Conservation (phyloP, 2,113 vertebrate genomes). For the Erinaceus europaeus region DNA sequence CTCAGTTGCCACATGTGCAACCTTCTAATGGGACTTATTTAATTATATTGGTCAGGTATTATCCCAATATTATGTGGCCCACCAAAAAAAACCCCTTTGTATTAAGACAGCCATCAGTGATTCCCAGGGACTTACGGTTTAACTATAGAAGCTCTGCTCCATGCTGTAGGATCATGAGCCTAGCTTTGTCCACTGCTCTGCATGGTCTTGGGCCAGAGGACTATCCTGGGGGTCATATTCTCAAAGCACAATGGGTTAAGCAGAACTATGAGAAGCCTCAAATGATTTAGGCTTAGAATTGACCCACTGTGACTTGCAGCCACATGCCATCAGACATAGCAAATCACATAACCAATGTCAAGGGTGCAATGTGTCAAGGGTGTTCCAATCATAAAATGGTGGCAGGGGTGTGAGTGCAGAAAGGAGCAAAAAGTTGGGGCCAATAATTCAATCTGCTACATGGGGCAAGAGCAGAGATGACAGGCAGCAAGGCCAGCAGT, state of each 20-base stretch:
- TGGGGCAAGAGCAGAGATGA: background rate
- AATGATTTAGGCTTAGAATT: background rate
- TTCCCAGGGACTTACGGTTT: background rate
- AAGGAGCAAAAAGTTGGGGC: background rate
- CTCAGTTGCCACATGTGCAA: background rate
- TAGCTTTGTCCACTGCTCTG: background rate
- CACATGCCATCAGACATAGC: background rate
- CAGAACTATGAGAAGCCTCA: background rate
- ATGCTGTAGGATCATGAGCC: background rate
- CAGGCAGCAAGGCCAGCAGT: background rate
- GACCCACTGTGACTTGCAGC: background rate
- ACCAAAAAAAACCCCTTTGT: background rate
- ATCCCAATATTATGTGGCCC: background rate
- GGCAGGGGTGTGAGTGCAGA: background rate
- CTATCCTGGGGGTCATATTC: background rate
- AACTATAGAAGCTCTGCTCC: background rate
- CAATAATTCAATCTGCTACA: constrained; percentile 1
- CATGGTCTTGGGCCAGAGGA: background rate
- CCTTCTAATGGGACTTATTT: background rate
- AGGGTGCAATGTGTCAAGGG: background rate
- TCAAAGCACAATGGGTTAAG: background rate
- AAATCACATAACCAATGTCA: background rate
- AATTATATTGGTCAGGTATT: background rate
- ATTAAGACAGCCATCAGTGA: background rate
- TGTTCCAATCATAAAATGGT: background rate